A percentile compares a stretch with the other conserved stretches of the same genome.
Evolutionary conservation across 2,888 invertebrate species (phyloP).

Genomic region (Embidobia sp.): DNA sequence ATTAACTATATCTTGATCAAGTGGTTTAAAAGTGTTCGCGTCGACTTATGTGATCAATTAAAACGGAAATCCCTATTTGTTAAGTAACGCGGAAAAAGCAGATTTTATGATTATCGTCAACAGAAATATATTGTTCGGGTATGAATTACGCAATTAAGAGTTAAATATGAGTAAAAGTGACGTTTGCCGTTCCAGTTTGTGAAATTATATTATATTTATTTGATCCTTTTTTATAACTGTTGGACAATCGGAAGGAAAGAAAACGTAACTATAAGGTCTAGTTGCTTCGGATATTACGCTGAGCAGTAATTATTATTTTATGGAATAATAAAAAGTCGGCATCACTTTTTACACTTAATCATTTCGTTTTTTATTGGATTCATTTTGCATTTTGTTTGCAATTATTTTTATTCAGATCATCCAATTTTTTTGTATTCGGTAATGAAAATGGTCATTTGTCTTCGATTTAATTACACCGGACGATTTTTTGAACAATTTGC

Average conservation of each 20-base stretch:
- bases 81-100: constrained; percentile 24
- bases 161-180: constrained; percentile 19
- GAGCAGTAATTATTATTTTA: neutral
- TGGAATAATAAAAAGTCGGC: neutral
- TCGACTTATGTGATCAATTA: constrained; percentile 1
- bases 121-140: constrained; percentile 2
- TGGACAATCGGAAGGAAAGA: constrained; percentile 20
- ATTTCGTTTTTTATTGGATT: no score
- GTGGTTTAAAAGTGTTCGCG: neutral
- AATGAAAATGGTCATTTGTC: no score
- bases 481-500: no score
- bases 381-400: no score
- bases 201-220: constrained; percentile 3
- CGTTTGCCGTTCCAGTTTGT: constrained; percentile 5
- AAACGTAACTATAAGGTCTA: constrained; percentile 30
- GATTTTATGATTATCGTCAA: constrained; percentile 7
- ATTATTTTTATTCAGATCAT: no score
- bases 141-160: constrained; percentile 9
- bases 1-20: no score
- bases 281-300: constrained; percentile 1
- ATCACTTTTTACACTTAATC: neutral
- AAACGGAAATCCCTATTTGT: constrained; percentile 7
- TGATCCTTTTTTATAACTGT: neutral
- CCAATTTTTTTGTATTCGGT: no score
- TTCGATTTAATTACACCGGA: no score